Conservation (phyloP, 2,888 invertebrate genomes). For the Teleogryllus oceanicus region DNA sequence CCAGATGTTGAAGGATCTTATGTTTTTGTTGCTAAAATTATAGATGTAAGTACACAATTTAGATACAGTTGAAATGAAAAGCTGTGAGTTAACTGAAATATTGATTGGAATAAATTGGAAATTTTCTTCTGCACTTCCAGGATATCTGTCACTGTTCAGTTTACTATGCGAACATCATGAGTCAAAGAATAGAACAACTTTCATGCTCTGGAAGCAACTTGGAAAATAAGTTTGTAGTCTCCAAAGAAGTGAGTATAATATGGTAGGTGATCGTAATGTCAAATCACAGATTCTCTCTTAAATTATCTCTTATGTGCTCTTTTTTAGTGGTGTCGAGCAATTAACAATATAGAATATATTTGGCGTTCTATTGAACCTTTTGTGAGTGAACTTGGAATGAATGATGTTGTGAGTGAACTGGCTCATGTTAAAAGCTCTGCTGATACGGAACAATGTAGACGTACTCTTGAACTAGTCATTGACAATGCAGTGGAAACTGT, state of each 20-base stretch:
- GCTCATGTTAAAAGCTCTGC: conserved; percentile 69
- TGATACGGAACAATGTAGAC: conserved; percentile 76
- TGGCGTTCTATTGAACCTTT: conserved; percentile 80
- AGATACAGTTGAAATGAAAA: background rate
- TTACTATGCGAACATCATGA: conserved; percentile 85
- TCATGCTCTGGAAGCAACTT: conserved; percentile 55
- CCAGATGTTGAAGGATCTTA: conserved; percentile 89
- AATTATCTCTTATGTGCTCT: too few relatives aligned
- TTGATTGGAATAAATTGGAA: background rate
- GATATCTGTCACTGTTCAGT: conserved; percentile 91
- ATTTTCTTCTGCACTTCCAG: conserved; percentile 48
- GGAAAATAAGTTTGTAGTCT: conserved; percentile 73
- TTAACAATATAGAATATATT: conserved; percentile 96
- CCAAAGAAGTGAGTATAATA: conserved; percentile 55
- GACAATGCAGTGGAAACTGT: conserved; percentile 86
- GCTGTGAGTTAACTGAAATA: background rate
- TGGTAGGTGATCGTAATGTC: background rate
- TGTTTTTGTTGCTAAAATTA: conserved; percentile 87
- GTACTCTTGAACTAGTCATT: conserved; percentile 77
- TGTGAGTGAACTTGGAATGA: conserved; percentile 77
- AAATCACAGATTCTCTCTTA: too few relatives aligned
- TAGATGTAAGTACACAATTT: conserved; percentile 66
- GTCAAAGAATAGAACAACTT: conserved; percentile 65
- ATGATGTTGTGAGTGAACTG: conserved; percentile 67
- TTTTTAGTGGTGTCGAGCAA: conserved; percentile 82